A percentile compares a stretch with the other conserved stretches of the same genome.
phyloP scores from a whole-genome alignment of 2,888 invertebrate genomes.

The Orchestes rusci region DNA sequence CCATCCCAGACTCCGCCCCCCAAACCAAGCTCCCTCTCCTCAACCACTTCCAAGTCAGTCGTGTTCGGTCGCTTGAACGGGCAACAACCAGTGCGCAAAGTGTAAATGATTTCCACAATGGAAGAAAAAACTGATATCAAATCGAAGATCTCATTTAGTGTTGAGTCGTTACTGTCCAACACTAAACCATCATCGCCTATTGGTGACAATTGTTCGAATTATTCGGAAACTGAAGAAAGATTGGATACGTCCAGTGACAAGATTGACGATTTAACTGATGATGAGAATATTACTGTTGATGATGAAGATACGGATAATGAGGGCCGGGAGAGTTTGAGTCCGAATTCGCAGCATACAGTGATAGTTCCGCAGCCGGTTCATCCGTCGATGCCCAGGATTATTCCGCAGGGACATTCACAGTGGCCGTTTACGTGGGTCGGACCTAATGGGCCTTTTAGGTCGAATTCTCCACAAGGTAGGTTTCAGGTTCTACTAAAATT shows the following conservation, averaged over 20 bases:
- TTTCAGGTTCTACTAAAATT: no score
- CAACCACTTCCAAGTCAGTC: constrained; percentile 28
- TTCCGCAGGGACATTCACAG: constrained; percentile 45
- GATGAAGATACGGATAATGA: constrained; percentile 43
- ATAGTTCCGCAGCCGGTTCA: constrained; percentile 62
- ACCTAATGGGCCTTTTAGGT: constrained; percentile 55
- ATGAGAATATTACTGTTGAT: constrained; percentile 41
- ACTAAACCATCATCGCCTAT: constrained; percentile 28
- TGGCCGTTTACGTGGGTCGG: constrained; percentile 59
- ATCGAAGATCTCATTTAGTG: constrained; percentile 67
- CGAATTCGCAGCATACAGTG: constrained; percentile 51
- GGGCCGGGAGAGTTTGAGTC: constrained; percentile 45
- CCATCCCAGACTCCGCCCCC: constrained; percentile 31
- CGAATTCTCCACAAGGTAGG: constrained; percentile 54
- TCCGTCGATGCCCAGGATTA: constrained; percentile 53
- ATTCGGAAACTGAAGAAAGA: constrained; percentile 28
- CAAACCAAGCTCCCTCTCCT: constrained; percentile 32
- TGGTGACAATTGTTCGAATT: constrained; percentile 26
- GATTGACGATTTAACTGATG: constrained; percentile 44
- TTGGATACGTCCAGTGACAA: constrained; percentile 37
- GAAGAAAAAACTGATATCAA: constrained; percentile 45
- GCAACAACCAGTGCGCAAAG: constrained; percentile 24
- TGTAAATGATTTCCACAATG: constrained; percentile 33
- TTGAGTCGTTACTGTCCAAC: constrained; percentile 53
- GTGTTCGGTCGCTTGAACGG: constrained; percentile 26